Evolutionary conservation across 2,797 vertebrate genomes (phyloP), one percentile per base, ranked within the genome.

Genomic region (Pseudochromis fuscus): DNA sequence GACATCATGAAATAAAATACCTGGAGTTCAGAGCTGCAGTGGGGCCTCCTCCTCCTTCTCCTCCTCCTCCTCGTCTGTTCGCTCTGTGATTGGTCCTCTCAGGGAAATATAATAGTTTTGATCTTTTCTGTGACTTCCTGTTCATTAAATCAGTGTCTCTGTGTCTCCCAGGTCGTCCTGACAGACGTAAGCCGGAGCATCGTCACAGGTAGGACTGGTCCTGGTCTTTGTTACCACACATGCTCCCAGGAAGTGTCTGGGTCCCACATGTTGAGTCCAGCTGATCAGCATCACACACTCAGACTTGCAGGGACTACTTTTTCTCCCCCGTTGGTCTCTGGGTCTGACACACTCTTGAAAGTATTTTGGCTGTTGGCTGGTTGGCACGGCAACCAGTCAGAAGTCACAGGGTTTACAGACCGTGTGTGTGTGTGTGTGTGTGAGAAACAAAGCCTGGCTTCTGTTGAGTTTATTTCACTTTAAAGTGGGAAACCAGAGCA

Each of bases 281-380:
- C 31, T n/a, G n/a, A n/a, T n/a, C n/a, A n/a, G n/a, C n/a, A n/a
- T n/a, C n/a, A n/a, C n/a, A n/a, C n/a, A n/a, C n/a, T n/a, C 19
- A 64, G 33, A 35, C 18, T 38, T 51, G n/a, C 46, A 61, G 49
- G 52, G 57, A 23, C 45, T 42, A 21, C 61, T 64, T 74, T 19
- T 56, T 12, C 61, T 62, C 42, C 31, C 18, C 50, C 46, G 60
- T 57, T 65, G 38, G 53, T 81, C 80, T 75, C 33, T 4, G 18
- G 37, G 18, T 69, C 67, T 87, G 74, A 86, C 87, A 70, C 87
- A 79, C 76, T 79, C 74, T 67, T 77, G 27, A 79, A 86, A 82
- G 75, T 87, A 77, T 88, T 81, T 79, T 23, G 67, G 58, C 64
- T 77, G 50, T 68, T 72, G 49, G 57, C 64, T 23, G 50, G 86